Conservation (phyloP, 2,113 vertebrate species). For the Oxygymnocypris stewartii region DNA sequence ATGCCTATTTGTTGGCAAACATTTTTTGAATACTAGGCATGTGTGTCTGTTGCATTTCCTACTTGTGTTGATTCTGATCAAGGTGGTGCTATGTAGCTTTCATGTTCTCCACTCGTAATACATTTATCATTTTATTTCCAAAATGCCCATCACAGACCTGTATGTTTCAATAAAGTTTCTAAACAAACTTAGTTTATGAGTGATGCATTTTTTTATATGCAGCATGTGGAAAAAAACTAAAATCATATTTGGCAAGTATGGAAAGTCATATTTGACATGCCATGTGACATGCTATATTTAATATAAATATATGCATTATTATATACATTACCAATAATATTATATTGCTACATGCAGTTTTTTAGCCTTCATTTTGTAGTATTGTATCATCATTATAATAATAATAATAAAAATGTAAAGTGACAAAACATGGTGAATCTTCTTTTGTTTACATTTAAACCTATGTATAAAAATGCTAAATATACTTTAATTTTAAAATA, state of each 20-base stretch:
- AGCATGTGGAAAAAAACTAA: background rate
- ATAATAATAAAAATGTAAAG: too few species aligned
- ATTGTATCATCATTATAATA: background rate
- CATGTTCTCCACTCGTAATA: background rate
- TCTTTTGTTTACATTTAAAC: too few species aligned
- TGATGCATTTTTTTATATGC: background rate
- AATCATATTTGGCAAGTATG: background rate
- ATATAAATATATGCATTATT: too few species aligned
- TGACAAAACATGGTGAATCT: too few species aligned
- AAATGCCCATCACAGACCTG: constrained; percentile 3
- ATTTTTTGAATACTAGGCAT: background rate
- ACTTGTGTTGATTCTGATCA: background rate
- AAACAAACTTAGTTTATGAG: background rate
- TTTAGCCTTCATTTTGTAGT: background rate
- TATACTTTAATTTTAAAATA: background rate
- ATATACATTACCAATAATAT: background rate
- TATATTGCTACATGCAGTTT: background rate
- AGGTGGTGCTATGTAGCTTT: constrained; percentile 21
- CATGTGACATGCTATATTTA: background rate
- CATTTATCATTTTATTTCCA: background rate
- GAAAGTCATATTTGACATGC: background rate
- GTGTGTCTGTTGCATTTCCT: background rate
- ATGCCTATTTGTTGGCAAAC: background rate
- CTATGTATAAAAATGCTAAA: too few species aligned
- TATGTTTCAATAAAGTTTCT: constrained; percentile 41